A percentile compares a stretch with the other conserved stretches of the same genome.
Evolutionary conservation across 2,888 invertebrate species (phyloP).

Genomic region (Plemyria rubiginata): DNA sequence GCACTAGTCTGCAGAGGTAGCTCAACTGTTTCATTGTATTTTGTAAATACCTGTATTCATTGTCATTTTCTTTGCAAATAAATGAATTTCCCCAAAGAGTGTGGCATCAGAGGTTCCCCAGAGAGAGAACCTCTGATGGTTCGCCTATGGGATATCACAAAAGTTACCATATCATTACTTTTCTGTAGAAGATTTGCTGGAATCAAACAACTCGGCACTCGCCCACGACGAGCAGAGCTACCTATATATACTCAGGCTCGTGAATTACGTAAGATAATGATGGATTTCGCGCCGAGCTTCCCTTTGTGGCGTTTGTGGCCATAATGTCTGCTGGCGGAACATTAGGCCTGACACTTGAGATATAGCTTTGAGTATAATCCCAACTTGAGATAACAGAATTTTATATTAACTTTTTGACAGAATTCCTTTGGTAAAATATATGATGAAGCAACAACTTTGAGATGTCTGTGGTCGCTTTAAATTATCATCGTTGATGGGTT

Average conservation of each 20-base stretch:
- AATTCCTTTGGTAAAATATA: neutral
- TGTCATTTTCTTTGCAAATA: too few species aligned
- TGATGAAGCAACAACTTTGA: too few species aligned
- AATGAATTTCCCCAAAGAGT: too few species aligned
- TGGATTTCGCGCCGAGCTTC: slow-evolving; percentile 41
- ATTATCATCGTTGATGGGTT: too few species aligned
- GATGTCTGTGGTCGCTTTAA: too few species aligned
- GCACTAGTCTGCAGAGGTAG: too few species aligned
- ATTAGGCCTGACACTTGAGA: slow-evolving; percentile 33
- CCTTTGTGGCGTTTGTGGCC: slow-evolving; percentile 35
- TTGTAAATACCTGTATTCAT: too few species aligned
- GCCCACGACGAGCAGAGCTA: neutral
- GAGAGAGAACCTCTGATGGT: too few species aligned
- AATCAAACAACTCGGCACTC: slow-evolving; percentile 4
- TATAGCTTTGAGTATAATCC: neutral
- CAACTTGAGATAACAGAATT: neutral
- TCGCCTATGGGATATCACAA: too few species aligned
- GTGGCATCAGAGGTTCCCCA: too few species aligned
- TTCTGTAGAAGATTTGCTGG: slow-evolving; percentile 2
- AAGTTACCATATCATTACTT: too few species aligned
- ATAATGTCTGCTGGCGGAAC: slow-evolving; percentile 18
- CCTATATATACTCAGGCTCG: slow-evolving; percentile 2
- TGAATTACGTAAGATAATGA: slow-evolving; percentile 46
- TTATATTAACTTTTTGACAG: neutral
- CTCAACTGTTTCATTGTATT: too few species aligned